Percentiles rank a stretch among this genome's conserved stretches.
Evolutionary conservation across 1,140 invertebrate species (phyloP).

Genomic region (Notospermus geniculatus): DNA sequence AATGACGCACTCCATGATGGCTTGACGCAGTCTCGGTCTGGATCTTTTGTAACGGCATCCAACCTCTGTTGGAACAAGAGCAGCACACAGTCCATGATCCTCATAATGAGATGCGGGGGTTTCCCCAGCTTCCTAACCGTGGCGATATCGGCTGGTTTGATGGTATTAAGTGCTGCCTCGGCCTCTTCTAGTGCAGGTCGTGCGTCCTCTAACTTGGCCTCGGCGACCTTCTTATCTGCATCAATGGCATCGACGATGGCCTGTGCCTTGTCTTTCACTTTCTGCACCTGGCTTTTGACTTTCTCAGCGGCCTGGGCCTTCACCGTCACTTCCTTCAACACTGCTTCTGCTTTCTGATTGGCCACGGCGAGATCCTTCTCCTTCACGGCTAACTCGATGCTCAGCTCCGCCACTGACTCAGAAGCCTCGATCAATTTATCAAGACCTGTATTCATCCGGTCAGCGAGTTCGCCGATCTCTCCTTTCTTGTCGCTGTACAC

Average conservation of each 20-base stretch:
- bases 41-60: constrained; percentile 77
- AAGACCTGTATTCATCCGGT: constrained; percentile 91
- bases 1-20: constrained; percentile 93
- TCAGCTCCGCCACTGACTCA: constrained; percentile 83
- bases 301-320: constrained; percentile 90
- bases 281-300: constrained; percentile 88
- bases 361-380: constrained; percentile 88
- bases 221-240: constrained; percentile 85
- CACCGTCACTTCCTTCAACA: constrained; percentile 70
- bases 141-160: constrained; percentile 94
- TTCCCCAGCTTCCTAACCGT: constrained; percentile 91
- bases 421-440: constrained; percentile 92
- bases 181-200: constrained; percentile 91
- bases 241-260: constrained; percentile 85
- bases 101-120: constrained; percentile 94
- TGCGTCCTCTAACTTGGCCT: constrained; percentile 85
- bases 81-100: constrained; percentile 95
- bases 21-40: constrained; percentile 78
- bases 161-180: constrained; percentile 91
- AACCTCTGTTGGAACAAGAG: constrained; percentile 88
- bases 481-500: constrained; percentile 85
- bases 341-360: constrained; percentile 81
- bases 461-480: constrained; percentile 83
- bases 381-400: constrained; percentile 89
- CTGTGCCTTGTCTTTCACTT: constrained; percentile 85